Conservation (phyloP, 2,888 invertebrate species). For the Limnephilus auricula region DNA sequence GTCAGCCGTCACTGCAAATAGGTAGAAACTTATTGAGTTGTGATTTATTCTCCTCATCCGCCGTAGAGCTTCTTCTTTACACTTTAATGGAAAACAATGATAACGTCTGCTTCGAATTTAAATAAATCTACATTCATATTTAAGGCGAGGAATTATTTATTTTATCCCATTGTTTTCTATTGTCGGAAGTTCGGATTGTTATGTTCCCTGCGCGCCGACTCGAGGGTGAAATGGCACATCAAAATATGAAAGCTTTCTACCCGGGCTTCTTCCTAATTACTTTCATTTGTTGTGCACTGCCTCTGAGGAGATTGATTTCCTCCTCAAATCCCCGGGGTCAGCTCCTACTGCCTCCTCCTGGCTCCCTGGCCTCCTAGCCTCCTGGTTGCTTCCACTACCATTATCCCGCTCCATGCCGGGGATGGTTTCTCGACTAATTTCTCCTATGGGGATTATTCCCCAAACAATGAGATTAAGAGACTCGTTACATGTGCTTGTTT, state of each 20-base stretch:
- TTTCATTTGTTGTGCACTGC: conserved; percentile 48
- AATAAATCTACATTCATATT: conserved; percentile 65
- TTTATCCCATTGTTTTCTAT: conserved; percentile 63
- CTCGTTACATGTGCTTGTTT: not conserved
- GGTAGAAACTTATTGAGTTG: conserved; percentile 59
- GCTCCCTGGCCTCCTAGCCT: not conserved
- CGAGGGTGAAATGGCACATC: conserved; percentile 54
- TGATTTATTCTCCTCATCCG: conserved; percentile 57
- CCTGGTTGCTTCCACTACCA: not conserved
- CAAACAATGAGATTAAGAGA: conserved; percentile 29
- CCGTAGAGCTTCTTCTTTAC: conserved; percentile 55
- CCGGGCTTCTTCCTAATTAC: conserved; percentile 53
- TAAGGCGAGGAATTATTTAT: conserved; percentile 57
- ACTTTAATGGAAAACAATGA: conserved; percentile 64
- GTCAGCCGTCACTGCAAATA: conserved; percentile 38
- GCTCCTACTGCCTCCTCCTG: not conserved
- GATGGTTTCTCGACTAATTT: not conserved
- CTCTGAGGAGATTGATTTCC: conserved; percentile 52
- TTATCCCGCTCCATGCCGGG: not conserved
- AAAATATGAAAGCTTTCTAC: conserved; percentile 55
- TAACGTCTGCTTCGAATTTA: conserved; percentile 63
- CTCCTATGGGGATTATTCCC: not conserved
- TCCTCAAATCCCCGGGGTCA: conserved; percentile 48
- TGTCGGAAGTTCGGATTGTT: conserved; percentile 61
- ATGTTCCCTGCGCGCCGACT: conserved; percentile 52